These are phyloP conservation scores for Leucania comma DNA, from an alignment of 2,888 invertebrate genomes.

Conservation along the genomic window DNA sequence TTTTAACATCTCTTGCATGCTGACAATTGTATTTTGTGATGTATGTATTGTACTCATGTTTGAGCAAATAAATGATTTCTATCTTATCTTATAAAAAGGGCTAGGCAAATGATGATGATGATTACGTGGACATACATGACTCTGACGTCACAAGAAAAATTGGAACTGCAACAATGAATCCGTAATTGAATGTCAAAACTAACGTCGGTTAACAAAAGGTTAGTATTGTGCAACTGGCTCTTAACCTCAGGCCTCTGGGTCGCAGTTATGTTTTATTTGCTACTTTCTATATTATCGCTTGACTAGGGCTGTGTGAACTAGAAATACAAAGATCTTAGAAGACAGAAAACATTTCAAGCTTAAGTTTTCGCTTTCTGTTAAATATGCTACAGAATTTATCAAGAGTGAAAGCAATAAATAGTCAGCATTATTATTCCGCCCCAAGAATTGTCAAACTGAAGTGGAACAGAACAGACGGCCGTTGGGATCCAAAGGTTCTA, in stretches of 20 bases:
- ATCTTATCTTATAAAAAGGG: too few species aligned
- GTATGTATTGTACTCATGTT: too few species aligned
- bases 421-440: too few species aligned
- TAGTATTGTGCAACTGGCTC: conserved; percentile 19
- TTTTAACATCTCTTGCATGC: too few species aligned
- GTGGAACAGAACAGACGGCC: too few species aligned
- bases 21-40: too few species aligned
- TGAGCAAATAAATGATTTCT: too few species aligned
- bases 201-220: conserved; percentile 35
- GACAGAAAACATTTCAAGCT: background rate
- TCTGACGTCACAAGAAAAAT: background rate
- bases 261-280: conserved; percentile 42
- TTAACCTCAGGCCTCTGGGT: conserved; percentile 31
- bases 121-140: background rate
- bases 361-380: background rate
- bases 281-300: conserved; percentile 51
- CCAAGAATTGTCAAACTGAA: too few species aligned
- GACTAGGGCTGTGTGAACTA: background rate
- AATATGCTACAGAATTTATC: too few species aligned
- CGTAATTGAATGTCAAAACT: conserved; percentile 20
- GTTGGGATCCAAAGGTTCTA: too few species aligned
- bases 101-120: background rate
- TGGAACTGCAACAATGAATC: conserved; percentile 9
- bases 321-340: background rate
- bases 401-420: too few species aligned